Evolutionary conservation across 2,113 vertebrate genomes (phyloP), one percentile per base, ranked within the genome.

Genomic region (Eptesicus fuscus): DNA sequence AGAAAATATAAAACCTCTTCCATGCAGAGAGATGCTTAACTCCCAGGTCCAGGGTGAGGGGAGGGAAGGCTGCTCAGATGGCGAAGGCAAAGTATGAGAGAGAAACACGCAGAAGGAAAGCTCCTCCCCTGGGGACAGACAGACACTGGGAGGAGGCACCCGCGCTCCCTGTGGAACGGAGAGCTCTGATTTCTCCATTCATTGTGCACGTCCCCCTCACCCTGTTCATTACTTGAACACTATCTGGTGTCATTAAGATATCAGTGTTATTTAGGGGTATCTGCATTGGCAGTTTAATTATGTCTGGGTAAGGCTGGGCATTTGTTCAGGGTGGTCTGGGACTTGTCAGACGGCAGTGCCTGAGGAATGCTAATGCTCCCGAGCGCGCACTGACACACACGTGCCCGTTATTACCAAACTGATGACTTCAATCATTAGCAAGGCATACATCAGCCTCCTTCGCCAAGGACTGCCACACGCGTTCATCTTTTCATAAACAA

Each of bases 401-500:
- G 94, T 83, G 97, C 97, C 93, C 49, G 95, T 98, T 98, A 98
- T 98, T 97, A 94, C 98, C 97, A 96, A 95, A 96, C 98, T 98
- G 98, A 98, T 99, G 97, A 98, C 97, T 98, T 98, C 97, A 65
- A 97, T 98, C 98, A 98, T 98, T 98, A 98, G 97, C 97, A 98
- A 95, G 96, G 88, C 98, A 99, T 98, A 97, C 97, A 98, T 98
- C 98, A 98, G 95, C 95, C 93, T 97, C 98, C 94, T 98, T 98
- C 97, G 76, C 47, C 94, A 74, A 0, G 5, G 93, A 97, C 98
- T 93, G 98, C 98, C 98, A 95, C 98, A 10, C 49, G 76, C 97
- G 98, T 98, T 98, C 96, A 96, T 99, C 98, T 98, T 96, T 98
- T 97, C 97, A 97, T 97, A 98, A 98, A 98, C 98, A 98, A 97